A percentile compares a stretch with the other conserved stretches of the same genome.
Conservation (phyloP, 2,888 invertebrate genomes). For the Agrilus biguttatus region DNA sequence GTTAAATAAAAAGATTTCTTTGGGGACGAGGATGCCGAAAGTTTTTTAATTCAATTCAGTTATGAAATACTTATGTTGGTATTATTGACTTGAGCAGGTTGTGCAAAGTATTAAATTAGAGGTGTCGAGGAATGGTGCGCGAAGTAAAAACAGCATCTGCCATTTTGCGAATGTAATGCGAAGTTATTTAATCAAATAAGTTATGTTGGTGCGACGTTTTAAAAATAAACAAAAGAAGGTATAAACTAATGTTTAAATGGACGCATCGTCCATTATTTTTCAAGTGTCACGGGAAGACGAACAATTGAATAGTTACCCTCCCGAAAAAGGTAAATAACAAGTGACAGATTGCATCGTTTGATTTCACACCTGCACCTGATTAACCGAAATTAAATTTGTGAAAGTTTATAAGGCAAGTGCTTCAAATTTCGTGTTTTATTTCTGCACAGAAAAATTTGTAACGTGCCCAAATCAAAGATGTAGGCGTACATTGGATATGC, state of each 20-base stretch:
- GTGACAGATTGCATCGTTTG: constrained; percentile 16
- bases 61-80: too few relatives aligned
- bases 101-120: constrained; percentile 10
- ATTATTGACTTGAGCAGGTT: too few relatives aligned
- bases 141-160: constrained; percentile 23
- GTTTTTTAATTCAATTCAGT: too few relatives aligned
- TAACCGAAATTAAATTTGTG: constrained; percentile 4
- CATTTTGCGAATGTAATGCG: constrained; percentile 27
- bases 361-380: constrained; percentile 12
- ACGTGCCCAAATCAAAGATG: constrained; percentile 9
- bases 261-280: constrained; percentile 98
- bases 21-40: too few relatives aligned
- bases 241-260: constrained; percentile 69
- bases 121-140: not conserved
- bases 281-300: constrained; percentile 97
- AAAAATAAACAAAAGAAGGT: constrained; percentile 15
- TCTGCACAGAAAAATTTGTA: too few relatives aligned
- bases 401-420: constrained; percentile 4
- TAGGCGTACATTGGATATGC: constrained; percentile 23
- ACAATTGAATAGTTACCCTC: constrained; percentile 79
- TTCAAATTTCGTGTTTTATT: too few relatives aligned
- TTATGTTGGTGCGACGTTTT: not conserved
- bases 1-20: too few relatives aligned
- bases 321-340: constrained; percentile 73
- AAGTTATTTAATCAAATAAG: constrained; percentile 6